Percentiles rank a stretch among this genome's conserved stretches.
Evolutionary conservation across 2,797 vertebrate species (phyloP).

Genomic region (Luscinia luscinia): DNA sequence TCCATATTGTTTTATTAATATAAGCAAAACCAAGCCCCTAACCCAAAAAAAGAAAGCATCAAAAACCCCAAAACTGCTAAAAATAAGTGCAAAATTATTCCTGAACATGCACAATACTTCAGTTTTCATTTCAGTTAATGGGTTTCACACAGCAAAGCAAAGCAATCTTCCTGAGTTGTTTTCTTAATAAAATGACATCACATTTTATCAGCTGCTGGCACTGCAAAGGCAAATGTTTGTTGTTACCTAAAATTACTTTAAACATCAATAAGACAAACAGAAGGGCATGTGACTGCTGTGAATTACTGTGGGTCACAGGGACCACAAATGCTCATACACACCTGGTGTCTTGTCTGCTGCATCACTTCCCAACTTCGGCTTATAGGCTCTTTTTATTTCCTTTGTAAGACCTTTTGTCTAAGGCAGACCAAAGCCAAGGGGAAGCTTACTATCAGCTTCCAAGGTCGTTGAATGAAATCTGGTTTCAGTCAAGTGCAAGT

Average conservation of each 20-base stretch:
- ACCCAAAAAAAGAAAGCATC: rapidly evolving
- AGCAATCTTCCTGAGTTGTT: background rate
- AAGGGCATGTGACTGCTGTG: background rate
- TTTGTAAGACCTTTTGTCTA: background rate
- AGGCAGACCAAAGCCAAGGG: background rate
- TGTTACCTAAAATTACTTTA: background rate
- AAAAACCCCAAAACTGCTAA: background rate
- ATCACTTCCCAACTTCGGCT: background rate
- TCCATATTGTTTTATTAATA: background rate
- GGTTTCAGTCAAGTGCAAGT: background rate
- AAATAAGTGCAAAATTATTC: background rate
- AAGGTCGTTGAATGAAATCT: background rate
- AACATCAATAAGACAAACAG: background rate
- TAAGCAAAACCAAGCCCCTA: rapidly evolving
- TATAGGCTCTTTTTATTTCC: background rate
- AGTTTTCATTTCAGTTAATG: background rate
- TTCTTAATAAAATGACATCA: conserved; percentile 8
- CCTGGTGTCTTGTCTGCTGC: background rate
- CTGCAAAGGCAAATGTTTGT: background rate
- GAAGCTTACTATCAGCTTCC: background rate
- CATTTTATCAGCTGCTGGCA: background rate
- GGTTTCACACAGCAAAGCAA: background rate
- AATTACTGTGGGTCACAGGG: background rate
- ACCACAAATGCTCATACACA: background rate
- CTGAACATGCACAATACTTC: background rate